Conservation (phyloP, 2,888 invertebrate genomes). For the Dorcus hopei region DNA sequence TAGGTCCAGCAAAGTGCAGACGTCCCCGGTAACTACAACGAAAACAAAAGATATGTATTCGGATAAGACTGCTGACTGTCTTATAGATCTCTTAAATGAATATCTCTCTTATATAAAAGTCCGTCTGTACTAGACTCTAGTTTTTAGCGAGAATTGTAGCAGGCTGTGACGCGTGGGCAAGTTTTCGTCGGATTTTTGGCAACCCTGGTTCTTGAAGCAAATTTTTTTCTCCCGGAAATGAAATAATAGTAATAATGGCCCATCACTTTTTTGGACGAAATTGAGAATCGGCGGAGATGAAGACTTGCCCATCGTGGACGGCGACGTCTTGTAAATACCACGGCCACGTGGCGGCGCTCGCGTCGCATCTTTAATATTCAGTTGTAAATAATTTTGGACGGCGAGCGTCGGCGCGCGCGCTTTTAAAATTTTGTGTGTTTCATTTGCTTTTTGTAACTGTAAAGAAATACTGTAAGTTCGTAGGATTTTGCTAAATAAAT, state of each 20-base stretch:
- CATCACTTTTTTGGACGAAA: too few relatives aligned
- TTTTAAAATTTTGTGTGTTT: background rate
- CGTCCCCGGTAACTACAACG: too few relatives aligned
- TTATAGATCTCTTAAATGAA: constrained; percentile 1
- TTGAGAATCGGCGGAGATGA: too few relatives aligned
- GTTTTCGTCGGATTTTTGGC: too few relatives aligned
- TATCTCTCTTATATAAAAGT: constrained; percentile 1
- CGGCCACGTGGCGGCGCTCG: background rate
- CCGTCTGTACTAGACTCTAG: constrained; percentile 1
- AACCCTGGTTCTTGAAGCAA: too few relatives aligned
- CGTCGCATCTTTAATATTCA: background rate
- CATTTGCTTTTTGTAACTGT: constrained; percentile 1
- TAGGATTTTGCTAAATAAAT: constrained; percentile 2
- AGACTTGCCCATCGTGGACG: too few relatives aligned
- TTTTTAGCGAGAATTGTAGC: background rate
- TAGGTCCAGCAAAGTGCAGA: too few relatives aligned
- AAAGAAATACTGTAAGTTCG: background rate
- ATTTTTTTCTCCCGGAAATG: too few relatives aligned
- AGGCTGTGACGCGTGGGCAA: too few relatives aligned
- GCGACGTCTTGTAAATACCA: background rate
- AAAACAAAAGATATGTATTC: background rate
- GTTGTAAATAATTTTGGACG: background rate
- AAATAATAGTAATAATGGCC: too few relatives aligned
- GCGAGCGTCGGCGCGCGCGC: background rate
- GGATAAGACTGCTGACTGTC: background rate